Evolutionary conservation across 2,888 invertebrate species (phyloP).

Genomic region (Dioctria linearis): DNA sequence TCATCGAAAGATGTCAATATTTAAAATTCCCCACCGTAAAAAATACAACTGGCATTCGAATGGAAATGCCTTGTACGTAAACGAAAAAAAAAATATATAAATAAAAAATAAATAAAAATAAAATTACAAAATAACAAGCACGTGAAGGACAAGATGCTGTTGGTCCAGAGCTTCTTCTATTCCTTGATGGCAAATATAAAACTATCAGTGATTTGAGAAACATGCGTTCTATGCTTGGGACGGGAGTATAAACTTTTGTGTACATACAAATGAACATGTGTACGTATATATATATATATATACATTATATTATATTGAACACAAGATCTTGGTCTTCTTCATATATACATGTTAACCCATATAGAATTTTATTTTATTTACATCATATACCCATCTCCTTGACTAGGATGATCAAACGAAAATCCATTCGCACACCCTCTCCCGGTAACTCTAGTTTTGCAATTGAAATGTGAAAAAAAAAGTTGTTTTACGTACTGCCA

Average conservation of each 20-base stretch:
- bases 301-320: too few relatives aligned
- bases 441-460: not conserved
- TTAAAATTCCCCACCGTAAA: conserved; percentile 27
- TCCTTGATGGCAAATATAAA: not conserved
- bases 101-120: too few relatives aligned
- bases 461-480: too few relatives aligned
- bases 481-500: conserved; percentile 40
- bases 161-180: too few relatives aligned
- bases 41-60: conserved; percentile 34
- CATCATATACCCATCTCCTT: not conserved
- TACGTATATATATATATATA: too few relatives aligned
- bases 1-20: conserved; percentile 6
- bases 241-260: too few relatives aligned
- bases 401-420: not conserved
- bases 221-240: conserved; percentile 24
- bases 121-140: too few relatives aligned
- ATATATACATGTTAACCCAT: too few relatives aligned
- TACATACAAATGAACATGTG: too few relatives aligned
- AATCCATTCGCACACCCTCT: not conserved
- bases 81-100: too few relatives aligned
- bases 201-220: conserved; percentile 18
- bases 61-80: not conserved
- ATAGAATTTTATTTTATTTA: conserved; percentile 17
- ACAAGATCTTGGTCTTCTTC: too few relatives aligned
- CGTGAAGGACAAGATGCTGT: too few relatives aligned